Evolutionary conservation across 35 echinoderm and acorn worm genomes (phyloP).

Genomic region (Heliocidaris tuberculata): DNA sequence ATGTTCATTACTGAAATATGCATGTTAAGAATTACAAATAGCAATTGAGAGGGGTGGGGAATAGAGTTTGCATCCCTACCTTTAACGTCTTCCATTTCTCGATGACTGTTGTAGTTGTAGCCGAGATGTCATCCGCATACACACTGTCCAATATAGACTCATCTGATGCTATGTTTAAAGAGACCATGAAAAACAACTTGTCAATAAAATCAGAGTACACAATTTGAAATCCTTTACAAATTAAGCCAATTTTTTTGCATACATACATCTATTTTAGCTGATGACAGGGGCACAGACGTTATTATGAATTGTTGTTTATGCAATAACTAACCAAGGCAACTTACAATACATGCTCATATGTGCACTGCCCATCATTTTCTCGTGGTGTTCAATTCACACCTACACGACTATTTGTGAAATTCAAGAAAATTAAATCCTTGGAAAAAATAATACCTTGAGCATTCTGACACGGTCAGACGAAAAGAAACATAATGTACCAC

Average conservation of each 20-base stretch:
- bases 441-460: too few species aligned
- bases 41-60: too few species aligned
- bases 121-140: constrained; percentile 90
- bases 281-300: not conserved
- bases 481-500: too few species aligned
- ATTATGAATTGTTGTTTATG: not conserved
- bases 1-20: too few species aligned
- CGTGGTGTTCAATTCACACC: too few species aligned
- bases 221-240: not conserved
- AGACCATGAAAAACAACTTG: not conserved
- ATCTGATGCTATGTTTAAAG: constrained; percentile 69
- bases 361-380: too few species aligned
- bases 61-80: constrained; percentile 42
- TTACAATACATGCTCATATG: too few species aligned
- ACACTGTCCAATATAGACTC: constrained; percentile 90
- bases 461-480: too few species aligned
- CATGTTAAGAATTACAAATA: too few species aligned
- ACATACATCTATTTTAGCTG: not conserved
- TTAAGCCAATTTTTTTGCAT: not conserved
- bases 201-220: not conserved
- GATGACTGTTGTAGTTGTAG: constrained; percentile 77
- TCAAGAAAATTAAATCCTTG: too few species aligned
- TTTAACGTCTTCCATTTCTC: constrained; percentile 90
- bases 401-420: too few species aligned
- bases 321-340: not conserved